Evolutionary conservation across 2,113 vertebrate species (phyloP).

Genomic region (Eurystomus gularis): DNA sequence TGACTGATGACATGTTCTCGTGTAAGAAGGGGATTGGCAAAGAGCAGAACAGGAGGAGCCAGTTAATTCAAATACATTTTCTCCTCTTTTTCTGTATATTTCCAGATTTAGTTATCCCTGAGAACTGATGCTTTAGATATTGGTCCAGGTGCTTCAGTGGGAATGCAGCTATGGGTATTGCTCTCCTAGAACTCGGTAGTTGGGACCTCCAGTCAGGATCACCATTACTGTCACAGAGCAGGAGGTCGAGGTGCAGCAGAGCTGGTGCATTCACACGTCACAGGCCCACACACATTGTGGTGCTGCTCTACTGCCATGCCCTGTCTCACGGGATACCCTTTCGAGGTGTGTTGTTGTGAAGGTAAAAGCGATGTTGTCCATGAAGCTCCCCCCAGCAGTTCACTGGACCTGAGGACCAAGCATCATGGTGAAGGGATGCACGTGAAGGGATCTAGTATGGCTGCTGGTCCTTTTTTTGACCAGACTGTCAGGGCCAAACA

Average conservation of each 20-base stretch:
- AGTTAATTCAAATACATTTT: neutral
- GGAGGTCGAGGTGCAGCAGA: neutral
- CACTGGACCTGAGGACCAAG: neutral
- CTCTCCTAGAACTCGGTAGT: neutral
- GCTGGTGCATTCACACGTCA: neutral
- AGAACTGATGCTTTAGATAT: neutral
- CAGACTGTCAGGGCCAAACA: no score
- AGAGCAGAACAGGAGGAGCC: neutral
- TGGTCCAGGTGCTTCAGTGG: neutral
- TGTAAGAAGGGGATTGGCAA: neutral
- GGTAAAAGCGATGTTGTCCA: neutral
- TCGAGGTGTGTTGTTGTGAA: neutral
- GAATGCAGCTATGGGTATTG: neutral
- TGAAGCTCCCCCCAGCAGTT: neutral
- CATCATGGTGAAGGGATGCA: no score
- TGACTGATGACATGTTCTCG: neutral
- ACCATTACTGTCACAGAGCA: neutral
- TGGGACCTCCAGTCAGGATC: neutral
- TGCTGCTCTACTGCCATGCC: neutral
- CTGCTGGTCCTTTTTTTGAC: no score
- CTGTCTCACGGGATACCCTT: neutral
- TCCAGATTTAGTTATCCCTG: neutral
- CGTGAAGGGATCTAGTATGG: no score
- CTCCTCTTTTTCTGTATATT: neutral
- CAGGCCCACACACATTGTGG: fast-evolving